Conservation (phyloP, 2,797 vertebrate species). For the Gadopsis marmoratus region DNA sequence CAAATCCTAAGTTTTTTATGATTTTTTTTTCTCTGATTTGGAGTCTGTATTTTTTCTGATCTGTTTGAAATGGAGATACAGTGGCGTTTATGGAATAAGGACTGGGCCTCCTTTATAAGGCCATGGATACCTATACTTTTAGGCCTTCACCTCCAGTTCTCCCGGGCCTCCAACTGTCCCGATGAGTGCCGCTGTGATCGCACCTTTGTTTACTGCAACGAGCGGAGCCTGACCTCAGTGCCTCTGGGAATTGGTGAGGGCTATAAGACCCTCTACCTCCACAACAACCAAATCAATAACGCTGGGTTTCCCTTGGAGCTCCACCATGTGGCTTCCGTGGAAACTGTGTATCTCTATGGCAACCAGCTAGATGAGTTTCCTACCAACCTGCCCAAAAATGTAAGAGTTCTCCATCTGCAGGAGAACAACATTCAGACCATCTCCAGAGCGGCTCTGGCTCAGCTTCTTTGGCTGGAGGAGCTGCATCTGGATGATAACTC, state of each 20-base stretch:
- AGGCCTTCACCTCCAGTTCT: slow-evolving; percentile 90
- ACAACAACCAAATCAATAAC: slow-evolving; percentile 98
- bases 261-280: slow-evolving; percentile 96
- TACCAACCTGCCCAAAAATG: slow-evolving; percentile 94
- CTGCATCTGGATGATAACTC: slow-evolving; percentile 96
- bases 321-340: slow-evolving; percentile 92
- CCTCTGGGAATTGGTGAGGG: slow-evolving; percentile 97
- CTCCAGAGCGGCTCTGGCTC: slow-evolving; percentile 90
- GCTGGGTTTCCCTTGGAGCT: slow-evolving; percentile 94
- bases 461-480: slow-evolving; percentile 93
- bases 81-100: slow-evolving; percentile 88
- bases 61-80: slow-evolving; percentile 89
- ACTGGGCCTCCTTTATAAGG: slow-evolving; percentile 87
- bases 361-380: slow-evolving; percentile 97
- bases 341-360: slow-evolving; percentile 95
- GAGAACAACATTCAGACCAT: slow-evolving; percentile 98
- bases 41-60: slow-evolving; percentile 40
- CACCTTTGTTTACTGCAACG: slow-evolving; percentile 97
- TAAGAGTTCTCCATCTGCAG: slow-evolving; percentile 93
- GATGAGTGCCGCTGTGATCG: slow-evolving; percentile 95
- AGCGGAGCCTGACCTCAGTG: slow-evolving; percentile 97
- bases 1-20: slow-evolving; percentile 36
- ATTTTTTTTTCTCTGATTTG: slow-evolving; percentile 51
- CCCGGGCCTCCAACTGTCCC: slow-evolving; percentile 88
- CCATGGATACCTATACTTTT: slow-evolving; percentile 91